Conservation (phyloP, 2,797 vertebrate species). For the Tadarida brasiliensis region DNA sequence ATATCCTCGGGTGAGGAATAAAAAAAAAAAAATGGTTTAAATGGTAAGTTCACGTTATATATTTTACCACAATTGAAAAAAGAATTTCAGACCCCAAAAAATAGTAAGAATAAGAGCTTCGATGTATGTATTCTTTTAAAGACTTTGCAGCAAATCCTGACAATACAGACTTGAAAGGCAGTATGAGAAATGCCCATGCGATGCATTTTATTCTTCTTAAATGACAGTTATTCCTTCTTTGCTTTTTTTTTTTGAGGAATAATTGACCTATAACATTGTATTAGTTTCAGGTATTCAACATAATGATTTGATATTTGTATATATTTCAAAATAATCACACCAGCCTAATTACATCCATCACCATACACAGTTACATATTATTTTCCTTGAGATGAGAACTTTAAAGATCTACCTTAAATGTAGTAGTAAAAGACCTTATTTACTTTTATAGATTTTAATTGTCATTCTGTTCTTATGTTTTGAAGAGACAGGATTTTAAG, state of each 20-base stretch:
- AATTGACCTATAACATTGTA: not conserved
- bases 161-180: not conserved
- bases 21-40: not conserved
- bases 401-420: not conserved
- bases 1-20: too few species aligned
- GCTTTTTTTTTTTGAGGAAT: not conserved
- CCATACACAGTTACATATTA: not conserved
- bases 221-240: not conserved
- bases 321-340: not conserved
- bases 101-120: not conserved
- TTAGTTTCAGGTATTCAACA: not conserved
- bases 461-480: not conserved
- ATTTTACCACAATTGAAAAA: not conserved
- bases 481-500: slow-evolving; percentile 2
- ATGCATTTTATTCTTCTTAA: not conserved
- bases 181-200: not conserved
- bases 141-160: not conserved
- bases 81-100: not conserved
- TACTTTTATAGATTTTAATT: not conserved
- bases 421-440: not conserved
- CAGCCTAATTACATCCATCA: not conserved
- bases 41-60: not conserved
- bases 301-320: not conserved
- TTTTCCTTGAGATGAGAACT: not conserved
- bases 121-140: not conserved